These are phyloP conservation scores for Drosophila bocqueti DNA, from an alignment of 1,140 invertebrate genomes.

Conservation along the genomic window DNA sequence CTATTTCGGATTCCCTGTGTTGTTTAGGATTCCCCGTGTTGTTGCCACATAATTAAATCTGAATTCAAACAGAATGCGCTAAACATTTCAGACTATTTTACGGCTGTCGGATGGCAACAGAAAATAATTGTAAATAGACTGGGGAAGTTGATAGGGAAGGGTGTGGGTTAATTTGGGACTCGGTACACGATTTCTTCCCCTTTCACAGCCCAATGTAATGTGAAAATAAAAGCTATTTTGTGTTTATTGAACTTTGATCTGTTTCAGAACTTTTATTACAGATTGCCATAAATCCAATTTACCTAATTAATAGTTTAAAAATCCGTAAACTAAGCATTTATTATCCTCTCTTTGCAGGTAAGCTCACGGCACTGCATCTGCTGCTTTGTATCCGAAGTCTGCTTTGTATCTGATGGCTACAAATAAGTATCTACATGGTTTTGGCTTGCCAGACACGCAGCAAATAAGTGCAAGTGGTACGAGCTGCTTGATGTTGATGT, in stretches of 20 bases:
- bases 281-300: conserved; percentile 4
- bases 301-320: neutral
- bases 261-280: conserved; percentile 2
- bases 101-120: conserved; percentile 48
- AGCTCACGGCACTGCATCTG: conserved; percentile 16
- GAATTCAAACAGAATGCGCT: conserved; percentile 78
- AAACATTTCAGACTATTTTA: conserved; percentile 78
- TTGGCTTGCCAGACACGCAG: conserved; percentile 58
- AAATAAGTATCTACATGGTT: conserved; percentile 13
- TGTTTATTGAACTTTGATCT: conserved; percentile 17
- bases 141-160: conserved; percentile 1
- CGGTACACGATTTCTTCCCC: neutral
- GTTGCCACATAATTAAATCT: conserved; percentile 83
- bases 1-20: conserved; percentile 1
- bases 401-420: conserved; percentile 9
- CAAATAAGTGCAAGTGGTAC: conserved; percentile 71
- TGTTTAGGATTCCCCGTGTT: conserved; percentile 46
- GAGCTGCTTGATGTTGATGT: conserved; percentile 35
- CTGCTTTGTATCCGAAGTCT: conserved; percentile 25
- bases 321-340: conserved; percentile 5
- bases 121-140: conserved; percentile 33
- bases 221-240: conserved; percentile 1
- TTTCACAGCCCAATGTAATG: neutral
- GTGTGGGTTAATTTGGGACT: neutral
- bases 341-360: conserved; percentile 62